phyloP scores from a whole-genome alignment of 2,888 invertebrate genomes.

The Muschampia plurimacula region DNA sequence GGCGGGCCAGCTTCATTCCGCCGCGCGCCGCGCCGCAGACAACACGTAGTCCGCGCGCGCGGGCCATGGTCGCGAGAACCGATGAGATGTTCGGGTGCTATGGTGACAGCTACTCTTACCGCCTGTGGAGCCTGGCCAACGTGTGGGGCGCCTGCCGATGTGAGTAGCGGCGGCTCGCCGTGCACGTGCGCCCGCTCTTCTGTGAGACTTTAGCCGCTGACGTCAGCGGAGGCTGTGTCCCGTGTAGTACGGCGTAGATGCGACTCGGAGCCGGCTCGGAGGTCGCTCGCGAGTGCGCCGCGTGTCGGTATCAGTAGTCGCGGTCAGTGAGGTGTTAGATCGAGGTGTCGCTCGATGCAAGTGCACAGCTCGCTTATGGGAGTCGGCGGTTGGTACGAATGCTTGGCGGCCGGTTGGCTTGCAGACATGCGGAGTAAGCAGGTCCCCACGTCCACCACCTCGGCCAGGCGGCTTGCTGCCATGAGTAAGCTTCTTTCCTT shows the following conservation, averaged over 20 bases:
- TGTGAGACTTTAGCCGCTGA: slow-evolving; percentile 52
- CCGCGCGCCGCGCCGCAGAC: slow-evolving; percentile 78
- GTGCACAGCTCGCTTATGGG: slow-evolving; percentile 83
- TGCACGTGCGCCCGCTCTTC: slow-evolving; percentile 51
- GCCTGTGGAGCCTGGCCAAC: slow-evolving; percentile 91
- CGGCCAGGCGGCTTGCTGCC: slow-evolving; percentile 84
- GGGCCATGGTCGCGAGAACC: slow-evolving; percentile 94
- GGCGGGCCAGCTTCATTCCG: slow-evolving; percentile 76
- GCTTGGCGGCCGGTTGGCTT: slow-evolving; percentile 82
- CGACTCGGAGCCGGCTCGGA: slow-evolving; percentile 50
- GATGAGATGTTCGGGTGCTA: slow-evolving; percentile 91
- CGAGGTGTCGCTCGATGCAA: slow-evolving; percentile 77
- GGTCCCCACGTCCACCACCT: slow-evolving; percentile 82
- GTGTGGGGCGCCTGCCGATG: slow-evolving; percentile 91
- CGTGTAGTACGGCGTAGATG: slow-evolving; percentile 66
- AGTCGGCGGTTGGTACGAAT: slow-evolving; percentile 82
- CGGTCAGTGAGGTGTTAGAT: slow-evolving; percentile 67
- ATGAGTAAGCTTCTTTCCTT: slow-evolving; percentile 84
- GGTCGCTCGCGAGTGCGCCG: slow-evolving; percentile 54
- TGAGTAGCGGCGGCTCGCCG: slow-evolving; percentile 83
- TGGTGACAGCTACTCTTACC: slow-evolving; percentile 91
- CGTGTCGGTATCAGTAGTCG: slow-evolving; percentile 57
- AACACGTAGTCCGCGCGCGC: slow-evolving; percentile 81
- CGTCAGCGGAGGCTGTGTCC: slow-evolving; percentile 59
- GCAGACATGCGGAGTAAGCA: slow-evolving; percentile 85